Base-by-base conservation (phyloP, 2,797 vertebrate genomes). In the Zenarchopterus dispar region DNA sequence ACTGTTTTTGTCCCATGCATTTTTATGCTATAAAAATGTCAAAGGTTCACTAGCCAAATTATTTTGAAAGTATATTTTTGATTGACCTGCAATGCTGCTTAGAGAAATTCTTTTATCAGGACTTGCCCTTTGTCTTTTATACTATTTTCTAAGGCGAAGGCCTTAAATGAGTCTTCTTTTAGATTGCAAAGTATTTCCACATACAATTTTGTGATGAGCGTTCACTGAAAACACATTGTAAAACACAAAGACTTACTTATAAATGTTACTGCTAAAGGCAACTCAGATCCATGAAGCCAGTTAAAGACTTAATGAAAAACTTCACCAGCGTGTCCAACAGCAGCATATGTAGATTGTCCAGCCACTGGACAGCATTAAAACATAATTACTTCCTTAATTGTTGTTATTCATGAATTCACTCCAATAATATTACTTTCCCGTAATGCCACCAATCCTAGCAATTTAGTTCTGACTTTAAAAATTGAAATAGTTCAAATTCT, bases 281-380 rank as follows among this genome's bases (percentile, higher is more conserved):
- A 23, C 44, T 51, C 45, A 66, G 39, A 58, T 2, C 31, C 64
- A 44, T 49, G 18, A 26, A 24, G 59, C 62, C 77, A 65, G 80
- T 80, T 69, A 67, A 62, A 43, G 36, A 74, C 63, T 7, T 62
- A 72, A 76, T 71, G 55, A 78, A 70, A 74, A 73, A 75, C 62
- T 65, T 49, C 8, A 22, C 36, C 41, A 16, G 33, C 61, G 26
- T 6, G 19, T 65, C 54, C 39, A 70, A 49, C 65, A 68, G 62
- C 75, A 60, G 26, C 24, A 55, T 57, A 51, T 49, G 24, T 64
- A 70, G 63, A 63, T 52, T 49, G 24, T 55, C 2, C n/a, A 56
- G 56, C 60, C 19, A 11, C 61, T 68, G 77, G 74, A 46, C 47
- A 54, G 15, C 49, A 67, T 70, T 73, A 46, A 54, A 56, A 61